Evolutionary conservation across 1,140 invertebrate species (phyloP), one percentile per base, ranked within the genome.

Genomic region (Papilio aristodemus): DNA sequence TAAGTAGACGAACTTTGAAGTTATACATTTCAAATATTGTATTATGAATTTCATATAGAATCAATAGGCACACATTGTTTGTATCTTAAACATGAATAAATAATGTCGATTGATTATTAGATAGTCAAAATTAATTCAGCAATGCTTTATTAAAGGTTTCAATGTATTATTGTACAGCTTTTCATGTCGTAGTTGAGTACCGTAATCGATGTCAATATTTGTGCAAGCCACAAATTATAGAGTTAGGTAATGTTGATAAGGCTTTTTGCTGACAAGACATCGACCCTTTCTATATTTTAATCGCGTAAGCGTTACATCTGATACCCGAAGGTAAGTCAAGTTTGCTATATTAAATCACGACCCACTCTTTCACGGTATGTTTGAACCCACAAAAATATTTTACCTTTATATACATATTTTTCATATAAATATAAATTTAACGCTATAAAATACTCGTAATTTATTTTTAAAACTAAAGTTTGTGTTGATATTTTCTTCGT

Each of bases 201-300:
- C 1, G 9, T 54, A 32, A 32, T 32, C 27, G 19, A 10, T 25
- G 19, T 22, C 46, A 54, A 54, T 54, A 54, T 54, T 54, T 54
- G 46, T 54, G 11, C 46, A 22, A 54, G 11, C 19, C 46, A 54
- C 46, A 54, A 22, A 54, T 54, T 54, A 54, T 54, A 9, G 46
- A 54, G 10, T 25, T 11, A 54, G 46, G 46, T 25, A 22, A 54
- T 54, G 17, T 54, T 22, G 19, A 54, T 54, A 54, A 22, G 46
- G 19, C 0, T 54, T 50, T 54, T 19, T 54, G 46, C 46, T 54
- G 46, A 54, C 46, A 19, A 9, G 22, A 54, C 46, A 25, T 7
- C 9, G 46, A 54, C 46, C 46, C 46, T 54, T 54, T 22, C 46
- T 54, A 25, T 54, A 54, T 54, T 54, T 54, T 54, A 54, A 54